Base-by-base conservation (phyloP, 2,888 invertebrate genomes). In the Plagodis dolabraria region DNA sequence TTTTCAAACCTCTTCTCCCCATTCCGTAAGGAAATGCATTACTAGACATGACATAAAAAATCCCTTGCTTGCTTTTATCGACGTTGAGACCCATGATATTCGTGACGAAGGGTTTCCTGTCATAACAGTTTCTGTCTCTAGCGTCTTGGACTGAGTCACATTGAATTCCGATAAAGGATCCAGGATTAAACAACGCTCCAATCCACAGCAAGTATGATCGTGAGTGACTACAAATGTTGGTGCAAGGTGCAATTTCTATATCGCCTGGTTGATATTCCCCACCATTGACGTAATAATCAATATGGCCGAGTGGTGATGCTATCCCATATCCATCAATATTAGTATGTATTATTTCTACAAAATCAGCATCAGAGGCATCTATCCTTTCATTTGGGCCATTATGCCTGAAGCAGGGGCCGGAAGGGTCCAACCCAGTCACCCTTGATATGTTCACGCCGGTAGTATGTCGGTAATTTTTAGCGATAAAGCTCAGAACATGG, bases 281-380 rank as follows among this genome's bases (percentile, higher is more conserved):
- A 0, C 77, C 77, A 51, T 77, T 77, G 2, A 78, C 64, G 51
- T 78, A 78, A 33, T 72, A 74, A 48, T 71, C 68, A 0, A 76
- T 64, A 10, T 76, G 77, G 0, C 77, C 80, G 63, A 0, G 69
- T 62, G 0, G 71, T 61, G 46, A 7, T 2, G 72, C 70, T 36
- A 67, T 67, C 0, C 76, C 76, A 10, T 60, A 69, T 0, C 67
- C 71, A 5, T 74, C 74, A 5, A 61, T 71, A 40, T 77, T 75
- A 0, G 76, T 74, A 35, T 68, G 64, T 8, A 77, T 53, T 0
- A 69, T 57, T 5, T 71, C 68, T 5, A 77, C 74, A 5, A 68
- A 65, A 42, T 77, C 74, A 0, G 71, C 76, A 12, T 77, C 76
- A 2, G 65, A 65, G 0, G 64, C 56, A 56, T 74, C 74, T 7